Base-by-base conservation (phyloP, 2,113 vertebrate species). In the Pimephales promelas region DNA sequence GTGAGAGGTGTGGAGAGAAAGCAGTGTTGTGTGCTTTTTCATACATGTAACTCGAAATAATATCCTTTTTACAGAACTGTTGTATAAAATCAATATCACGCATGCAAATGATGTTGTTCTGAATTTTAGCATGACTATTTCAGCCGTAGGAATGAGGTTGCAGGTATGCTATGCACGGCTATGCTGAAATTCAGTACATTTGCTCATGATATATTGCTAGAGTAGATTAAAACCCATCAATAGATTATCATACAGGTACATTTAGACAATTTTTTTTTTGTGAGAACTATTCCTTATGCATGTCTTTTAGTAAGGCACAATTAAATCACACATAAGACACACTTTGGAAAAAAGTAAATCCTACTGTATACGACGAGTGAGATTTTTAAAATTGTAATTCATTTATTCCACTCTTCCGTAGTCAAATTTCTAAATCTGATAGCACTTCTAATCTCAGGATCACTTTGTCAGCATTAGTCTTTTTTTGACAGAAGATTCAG, bases 11-110 rank as follows among this genome's bases (percentile, higher is more conserved):
- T 54, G 52, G 18, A 54, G 18, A 8, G 52, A 54, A 54, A 54
- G 52, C 64, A 66, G 52, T 34, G 28, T 36, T 36, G 14, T 18
- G 61, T 68, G 8, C 1, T 20, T 56, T 56, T 56, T 56, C 6
- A 59, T 59, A 59, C 7, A 43, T 5, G 20, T 70, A 5, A 11
- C 68, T 71, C 4, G 18, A 70, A 70, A 40, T 43, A 64, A 18
- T 22, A 4, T 3, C 11, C 24, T 71, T 13, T 72, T 47, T 72
- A 31, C 45, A 74, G 24, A 52, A 31, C 72, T 74, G 72, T 74
- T 74, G 72, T 74, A 74, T 49, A 74, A 74, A 74, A 74, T 74
- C 72, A 52, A 52, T 74, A 52, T 52, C 45, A 74, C 14, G 20
- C 72, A 31, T 74, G 45, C 40, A 71, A n/a, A 71, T 22, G 2